A percentile compares a stretch with the other conserved stretches of the same genome.
phyloP scores from a whole-genome alignment of 2,113 vertebrate genomes.

The Aspidoscelis tigris region DNA sequence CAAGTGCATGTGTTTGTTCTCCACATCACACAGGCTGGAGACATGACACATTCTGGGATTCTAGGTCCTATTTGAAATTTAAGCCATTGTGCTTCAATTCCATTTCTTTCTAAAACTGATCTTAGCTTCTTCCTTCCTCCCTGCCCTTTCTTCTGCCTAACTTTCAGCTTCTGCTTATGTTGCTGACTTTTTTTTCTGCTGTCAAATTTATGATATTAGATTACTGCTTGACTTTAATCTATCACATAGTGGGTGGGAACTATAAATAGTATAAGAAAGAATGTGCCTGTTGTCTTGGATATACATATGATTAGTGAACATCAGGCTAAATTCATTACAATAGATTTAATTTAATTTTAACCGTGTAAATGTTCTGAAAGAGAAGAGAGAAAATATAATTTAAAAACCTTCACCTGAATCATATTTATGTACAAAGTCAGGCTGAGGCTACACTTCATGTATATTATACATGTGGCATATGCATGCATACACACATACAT shows the following conservation, averaged over 20 bases:
- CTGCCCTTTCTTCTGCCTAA: slow-evolving; percentile 3
- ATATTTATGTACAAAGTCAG: not conserved
- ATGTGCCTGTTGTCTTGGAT: slow-evolving; percentile 53
- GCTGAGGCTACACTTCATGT: not conserved
- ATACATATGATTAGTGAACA: slow-evolving; percentile 50
- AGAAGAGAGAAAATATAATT: slow-evolving; percentile 57
- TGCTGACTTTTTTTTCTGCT: slow-evolving; percentile 23
- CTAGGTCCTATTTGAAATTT: too few relatives aligned
- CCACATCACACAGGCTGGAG: too few relatives aligned
- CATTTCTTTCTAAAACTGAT: too few relatives aligned
- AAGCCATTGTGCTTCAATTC: too few relatives aligned
- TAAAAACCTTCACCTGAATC: slow-evolving; percentile 44
- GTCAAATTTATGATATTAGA: slow-evolving; percentile 54
- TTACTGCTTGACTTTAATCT: slow-evolving; percentile 62
- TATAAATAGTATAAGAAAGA: slow-evolving; percentile 65
- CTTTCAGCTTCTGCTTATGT: slow-evolving; percentile 15
- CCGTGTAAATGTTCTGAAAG: slow-evolving; percentile 64
- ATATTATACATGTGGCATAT: too few relatives aligned
- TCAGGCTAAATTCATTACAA: slow-evolving; percentile 66
- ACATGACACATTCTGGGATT: too few relatives aligned
- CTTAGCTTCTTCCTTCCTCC: too few relatives aligned
- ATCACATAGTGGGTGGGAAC: slow-evolving; percentile 40
- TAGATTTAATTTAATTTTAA: slow-evolving; percentile 65
- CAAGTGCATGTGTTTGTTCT: too few relatives aligned
- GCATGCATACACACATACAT: too few relatives aligned